Conservation (phyloP, 2,888 invertebrate species). For the Brachyopa scutellaris region DNA sequence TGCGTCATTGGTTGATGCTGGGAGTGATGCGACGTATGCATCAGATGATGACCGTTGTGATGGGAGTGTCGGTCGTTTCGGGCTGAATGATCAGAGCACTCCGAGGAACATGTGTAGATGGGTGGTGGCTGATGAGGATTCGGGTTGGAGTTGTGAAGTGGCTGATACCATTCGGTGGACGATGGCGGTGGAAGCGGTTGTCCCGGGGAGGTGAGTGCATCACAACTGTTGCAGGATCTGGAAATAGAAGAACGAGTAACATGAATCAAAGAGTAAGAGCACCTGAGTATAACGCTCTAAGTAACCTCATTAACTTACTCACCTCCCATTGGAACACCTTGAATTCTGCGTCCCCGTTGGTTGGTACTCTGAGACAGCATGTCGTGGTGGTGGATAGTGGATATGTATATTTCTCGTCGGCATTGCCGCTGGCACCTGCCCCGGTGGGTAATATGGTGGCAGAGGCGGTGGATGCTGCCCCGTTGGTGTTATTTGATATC, state of each 20-base stretch:
- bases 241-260: background rate
- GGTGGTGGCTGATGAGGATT: conserved; percentile 78
- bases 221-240: conserved; percentile 81
- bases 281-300: no score
- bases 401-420: conserved; percentile 80
- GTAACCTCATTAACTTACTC: no score
- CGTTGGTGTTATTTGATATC: conserved; percentile 81
- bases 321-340: conserved; percentile 80
- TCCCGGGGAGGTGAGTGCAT: conserved; percentile 80
- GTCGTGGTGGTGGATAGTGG: conserved; percentile 81
- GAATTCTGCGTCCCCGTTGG: conserved; percentile 79
- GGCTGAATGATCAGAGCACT: conserved; percentile 81
- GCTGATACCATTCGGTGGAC: conserved; percentile 80
- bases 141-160: conserved; percentile 77
- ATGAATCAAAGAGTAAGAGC: background rate
- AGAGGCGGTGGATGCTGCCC: conserved; percentile 81
- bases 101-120: conserved; percentile 82
- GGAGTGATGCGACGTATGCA: conserved; percentile 70
- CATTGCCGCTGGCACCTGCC: conserved; percentile 69
- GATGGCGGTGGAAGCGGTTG: conserved; percentile 78
- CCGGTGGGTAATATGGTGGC: conserved; percentile 80
- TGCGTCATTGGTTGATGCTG: conserved; percentile 72
- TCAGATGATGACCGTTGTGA: conserved; percentile 71
- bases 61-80: conserved; percentile 77
- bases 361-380: conserved; percentile 81